Evolutionary conservation across 2,113 vertebrate genomes (phyloP), one percentile per base, ranked within the genome.

Genomic region (Apeltes quadracus): DNA sequence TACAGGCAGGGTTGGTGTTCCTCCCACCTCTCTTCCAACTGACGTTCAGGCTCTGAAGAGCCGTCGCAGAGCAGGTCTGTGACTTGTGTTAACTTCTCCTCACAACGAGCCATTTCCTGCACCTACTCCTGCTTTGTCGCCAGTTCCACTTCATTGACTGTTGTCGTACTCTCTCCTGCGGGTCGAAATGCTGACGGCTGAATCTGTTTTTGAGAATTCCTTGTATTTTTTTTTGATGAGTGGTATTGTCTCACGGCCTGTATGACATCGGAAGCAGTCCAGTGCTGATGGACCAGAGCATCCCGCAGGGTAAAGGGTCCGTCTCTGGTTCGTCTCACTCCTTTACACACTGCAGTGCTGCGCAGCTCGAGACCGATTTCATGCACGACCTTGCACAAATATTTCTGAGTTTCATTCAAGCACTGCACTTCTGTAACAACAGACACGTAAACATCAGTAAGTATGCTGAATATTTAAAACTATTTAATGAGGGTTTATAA

Each of bases 331-430:
- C 97, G 92, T 11, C 96, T 93, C 39, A 98, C 94, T 8, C 92
- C 94, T 0, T 90, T 93, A 88, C 98, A 99, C 62, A 94, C 90
- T 0, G 97, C 95, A 0, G 94, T 92, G 0, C 94, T 96, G 79
- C 93, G 96, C 69, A 99, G 93, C 89, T 98, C 97, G 61, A 99
- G 88, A 2, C 98, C 97, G 0, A 98, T 93, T 81, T 98, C 98
- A 0, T 98, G 98, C 38, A 99, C 90, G 18, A 97, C 38, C 84
- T 91, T 97, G 5, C 96, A 78, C 14, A 99, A 91, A 82, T 96
- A 96, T 84, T 93, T 93, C 90, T 96, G 96, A 0, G 95, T 98
- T 91, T 99, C 98, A 0, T 99, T 95, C 76, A 98, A 32, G 73
- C 96, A 98, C 15, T 94, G 96, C 59, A 98, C 91, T 93, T 97